Base-by-base conservation (phyloP, 2,888 invertebrate genomes). In the Drosophila robusta region DNA sequence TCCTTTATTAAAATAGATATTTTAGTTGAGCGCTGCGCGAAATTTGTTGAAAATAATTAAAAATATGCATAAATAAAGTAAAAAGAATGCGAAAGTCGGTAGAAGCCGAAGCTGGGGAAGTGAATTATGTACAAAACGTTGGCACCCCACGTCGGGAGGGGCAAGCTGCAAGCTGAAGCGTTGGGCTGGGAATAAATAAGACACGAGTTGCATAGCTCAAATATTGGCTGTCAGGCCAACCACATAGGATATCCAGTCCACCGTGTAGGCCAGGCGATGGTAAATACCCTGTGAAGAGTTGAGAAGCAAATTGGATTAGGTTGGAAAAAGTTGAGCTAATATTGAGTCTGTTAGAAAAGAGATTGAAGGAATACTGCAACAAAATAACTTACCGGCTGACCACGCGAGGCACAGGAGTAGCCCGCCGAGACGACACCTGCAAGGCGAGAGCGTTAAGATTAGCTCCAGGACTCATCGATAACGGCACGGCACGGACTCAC, bases 331-430 rank as follows among this genome's bases (percentile, higher is more conserved):
- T 11, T n/a, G 8, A 26, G 9, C 4, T 14, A 14, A 1, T 7
- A 14, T 16, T 16, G 3, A 7, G 14, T 9, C 6, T 18, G 1
- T 18, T 18, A 18, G 18, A 18, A 18, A 18, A 18, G 18, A 18
- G 18, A 18, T 18, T 18, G 2, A 18, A 2, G 18, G 18, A 18
- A 18, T n/a, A n/a, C n/a, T n/a, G n/a, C n/a, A n/a, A n/a, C n/a
- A n/a, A n/a, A n/a, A n/a, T n/a, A n/a, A n/a, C 75, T 75, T 64
- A 75, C 75, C 0, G 98, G 98, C 90, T 98, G 98, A 16, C 98
- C 97, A 14, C 97, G 94, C 89, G 98, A 97, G 0, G 98, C 98
- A 90, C 98, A 98, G 0, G 97, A 97, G 92, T 98, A 98, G 4
- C 98, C 98, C 0, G 98, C 98, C 0, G 98, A 98, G 0, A 98